Evolutionary conservation across 2,113 vertebrate genomes (phyloP).

Genomic region (Carassius auratus): DNA sequence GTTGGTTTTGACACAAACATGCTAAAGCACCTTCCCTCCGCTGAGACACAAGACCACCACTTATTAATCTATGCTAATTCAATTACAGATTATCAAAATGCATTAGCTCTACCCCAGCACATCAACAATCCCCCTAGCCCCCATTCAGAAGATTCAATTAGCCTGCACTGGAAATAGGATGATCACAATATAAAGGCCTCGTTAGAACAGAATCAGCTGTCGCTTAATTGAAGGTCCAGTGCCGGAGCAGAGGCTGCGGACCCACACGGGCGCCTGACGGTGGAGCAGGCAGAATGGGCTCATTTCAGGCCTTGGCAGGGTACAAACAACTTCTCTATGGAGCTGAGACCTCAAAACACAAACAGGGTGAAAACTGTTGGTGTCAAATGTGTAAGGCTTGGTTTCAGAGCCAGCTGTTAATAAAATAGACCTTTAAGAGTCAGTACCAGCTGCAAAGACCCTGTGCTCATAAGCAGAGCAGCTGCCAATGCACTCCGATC

Average conservation of each 20-base stretch:
- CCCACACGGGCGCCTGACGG: slow-evolving; percentile 64
- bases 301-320: slow-evolving; percentile 20
- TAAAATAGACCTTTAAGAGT: slow-evolving; percentile 14
- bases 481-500: slow-evolving; percentile 20
- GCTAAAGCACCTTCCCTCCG: slow-evolving; percentile 73
- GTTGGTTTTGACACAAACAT: slow-evolving; percentile 63
- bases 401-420: slow-evolving; percentile 19
- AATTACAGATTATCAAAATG: slow-evolving; percentile 97
- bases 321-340: slow-evolving; percentile 34
- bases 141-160: slow-evolving; percentile 95
- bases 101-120: slow-evolving; percentile 93
- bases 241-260: slow-evolving; percentile 83
- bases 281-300: slow-evolving; percentile 15
- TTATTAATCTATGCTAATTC: slow-evolving; percentile 93
- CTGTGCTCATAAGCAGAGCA: slow-evolving; percentile 10
- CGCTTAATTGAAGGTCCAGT: slow-evolving; percentile 91
- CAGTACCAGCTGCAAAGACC: slow-evolving; percentile 24
- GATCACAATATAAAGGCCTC: slow-evolving; percentile 96
- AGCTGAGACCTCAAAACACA: slow-evolving; percentile 29
- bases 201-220: slow-evolving; percentile 96
- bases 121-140: slow-evolving; percentile 89
- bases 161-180: slow-evolving; percentile 93
- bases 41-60: slow-evolving; percentile 78
- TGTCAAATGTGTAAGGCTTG: slow-evolving; percentile 18
- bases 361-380: slow-evolving; percentile 11